Percentiles rank a stretch among this genome's conserved stretches.
These are phyloP conservation scores for Drosophila bipectinata DNA, from an alignment of 1,140 invertebrate genomes.

Conservation along the genomic window DNA sequence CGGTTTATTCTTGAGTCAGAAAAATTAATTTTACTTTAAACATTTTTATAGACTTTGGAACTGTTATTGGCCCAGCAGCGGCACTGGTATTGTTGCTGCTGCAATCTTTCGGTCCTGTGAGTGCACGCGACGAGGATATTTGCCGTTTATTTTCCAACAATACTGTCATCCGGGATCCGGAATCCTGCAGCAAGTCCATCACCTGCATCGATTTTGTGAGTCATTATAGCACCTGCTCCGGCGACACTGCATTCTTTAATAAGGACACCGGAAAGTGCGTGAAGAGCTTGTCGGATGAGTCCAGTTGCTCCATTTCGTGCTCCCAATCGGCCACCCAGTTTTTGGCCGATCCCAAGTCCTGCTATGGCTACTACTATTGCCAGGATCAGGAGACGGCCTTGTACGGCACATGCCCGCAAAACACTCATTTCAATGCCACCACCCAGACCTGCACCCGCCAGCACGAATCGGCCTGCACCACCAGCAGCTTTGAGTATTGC, in stretches of 20 bases:
- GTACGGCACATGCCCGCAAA: constrained; percentile 50
- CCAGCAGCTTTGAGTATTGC: constrained; percentile 61
- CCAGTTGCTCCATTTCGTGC: constrained; percentile 52
- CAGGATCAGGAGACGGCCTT: constrained; percentile 23
- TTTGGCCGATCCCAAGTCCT: constrained; percentile 66
- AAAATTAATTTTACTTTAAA: not conserved
- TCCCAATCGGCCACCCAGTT: constrained; percentile 18
- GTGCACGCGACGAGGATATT: constrained; percentile 42
- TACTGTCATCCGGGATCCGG: constrained; percentile 61
- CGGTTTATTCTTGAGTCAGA: not conserved
- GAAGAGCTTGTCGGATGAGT: constrained; percentile 19
- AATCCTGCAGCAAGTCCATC: constrained; percentile 65
- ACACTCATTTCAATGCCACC: constrained; percentile 60
- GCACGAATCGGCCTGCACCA: constrained; percentile 39
- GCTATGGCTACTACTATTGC: constrained; percentile 69
- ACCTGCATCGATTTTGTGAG: constrained; percentile 48
- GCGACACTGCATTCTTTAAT: constrained; percentile 60
- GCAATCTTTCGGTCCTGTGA: not conserved
- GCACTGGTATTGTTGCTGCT: constrained; percentile 14
- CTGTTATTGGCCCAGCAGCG: not conserved
- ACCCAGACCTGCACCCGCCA: constrained; percentile 49
- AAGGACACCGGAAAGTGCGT: constrained; percentile 57
- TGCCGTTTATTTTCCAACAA: constrained; percentile 57
- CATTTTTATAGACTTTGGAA: not conserved
- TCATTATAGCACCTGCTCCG: constrained; percentile 39